Percentiles rank a stretch among this genome's conserved stretches.
Evolutionary conservation across 2,888 invertebrate genomes (phyloP).

Genomic region (Pegoplata infirma): DNA sequence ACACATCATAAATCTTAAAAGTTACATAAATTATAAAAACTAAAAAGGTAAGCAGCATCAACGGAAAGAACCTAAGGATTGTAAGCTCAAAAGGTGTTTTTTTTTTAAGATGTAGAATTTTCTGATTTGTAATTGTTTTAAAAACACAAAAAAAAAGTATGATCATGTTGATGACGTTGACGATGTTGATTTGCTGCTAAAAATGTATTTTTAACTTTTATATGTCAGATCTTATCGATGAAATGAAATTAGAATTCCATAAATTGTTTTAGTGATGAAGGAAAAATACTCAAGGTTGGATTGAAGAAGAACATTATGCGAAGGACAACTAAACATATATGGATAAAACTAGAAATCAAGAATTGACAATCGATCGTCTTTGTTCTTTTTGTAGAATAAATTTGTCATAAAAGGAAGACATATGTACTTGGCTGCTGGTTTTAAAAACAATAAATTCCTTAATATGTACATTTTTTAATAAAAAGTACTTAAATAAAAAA

Average conservation of each 20-base stretch:
- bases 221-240: conserved; percentile 15
- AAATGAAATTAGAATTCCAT: conserved; percentile 45
- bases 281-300: conserved; percentile 20
- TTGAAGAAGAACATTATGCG: conserved; percentile 13
- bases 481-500: too few species aligned
- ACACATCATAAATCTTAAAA: conserved; percentile 45
- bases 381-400: too few species aligned
- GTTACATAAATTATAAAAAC: conserved; percentile 14
- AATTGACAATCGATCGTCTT: too few species aligned
- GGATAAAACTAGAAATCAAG: not conserved
- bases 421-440: too few species aligned
- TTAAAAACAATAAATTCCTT: too few species aligned
- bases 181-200: not conserved
- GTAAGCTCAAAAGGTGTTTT: conserved; percentile 7
- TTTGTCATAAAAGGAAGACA: too few species aligned
- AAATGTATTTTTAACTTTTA: conserved; percentile 48
- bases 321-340: conserved; percentile 24
- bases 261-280: conserved; percentile 3
- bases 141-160: conserved; percentile 23
- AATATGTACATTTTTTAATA: too few species aligned
- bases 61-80: too few species aligned
- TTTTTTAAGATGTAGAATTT: not conserved
- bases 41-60: conserved; percentile 23
- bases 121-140: conserved; percentile 8
- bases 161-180: conserved; percentile 15